Base-by-base conservation (phyloP, 2,113 vertebrate genomes). In the Cyphotilapia sp. region DNA sequence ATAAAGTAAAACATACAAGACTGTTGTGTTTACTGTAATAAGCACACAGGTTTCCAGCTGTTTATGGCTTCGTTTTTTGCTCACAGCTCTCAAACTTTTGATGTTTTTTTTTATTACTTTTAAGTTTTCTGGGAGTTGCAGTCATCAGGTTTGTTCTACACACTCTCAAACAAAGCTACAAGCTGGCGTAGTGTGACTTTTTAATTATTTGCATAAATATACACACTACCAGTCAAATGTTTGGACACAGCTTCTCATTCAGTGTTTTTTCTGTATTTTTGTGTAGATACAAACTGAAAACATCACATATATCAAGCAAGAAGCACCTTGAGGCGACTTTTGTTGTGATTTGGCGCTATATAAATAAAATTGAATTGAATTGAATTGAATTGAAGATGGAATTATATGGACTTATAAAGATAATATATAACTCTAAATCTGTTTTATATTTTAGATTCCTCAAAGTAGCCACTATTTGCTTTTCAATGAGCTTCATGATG, bases 51-150 rank as follows among this genome's bases (percentile, higher is more conserved):
- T 63, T 63, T 61, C 5, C 54, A 56, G 22, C 22, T 59, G 13
- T 59, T 57, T 29, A 0, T 8, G 12, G 54, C 54, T 57, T 61
- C 0, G 14, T 61, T 17, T 6, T 61, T 9, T 1, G 57, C 14
- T 17, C 57, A 17, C 57, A 31, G 56, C 57, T 59, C 57, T 61
- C 29, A 63, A 33, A 33, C 59, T 1, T 59, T 19, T 63, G 0
- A 61, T 3, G 5, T 7, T 35, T 33, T 54, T 54, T 57, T 61
- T 33, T 19, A 61, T 61, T 61, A 61, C 59, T 61, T 61, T 61
- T 33, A 0, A 1, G 59, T 61, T 61, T 63, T 63, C 4, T 19
- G 16, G 29, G 29, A 63, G 0, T 63, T 63, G 1, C 59, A 1
- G 59, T 33, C 29, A 63, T 63, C 29, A 63, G 29, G 16, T 63